Evolutionary conservation across 2,797 vertebrate genomes (phyloP).

Genomic region (Mionectes olivaceus): DNA sequence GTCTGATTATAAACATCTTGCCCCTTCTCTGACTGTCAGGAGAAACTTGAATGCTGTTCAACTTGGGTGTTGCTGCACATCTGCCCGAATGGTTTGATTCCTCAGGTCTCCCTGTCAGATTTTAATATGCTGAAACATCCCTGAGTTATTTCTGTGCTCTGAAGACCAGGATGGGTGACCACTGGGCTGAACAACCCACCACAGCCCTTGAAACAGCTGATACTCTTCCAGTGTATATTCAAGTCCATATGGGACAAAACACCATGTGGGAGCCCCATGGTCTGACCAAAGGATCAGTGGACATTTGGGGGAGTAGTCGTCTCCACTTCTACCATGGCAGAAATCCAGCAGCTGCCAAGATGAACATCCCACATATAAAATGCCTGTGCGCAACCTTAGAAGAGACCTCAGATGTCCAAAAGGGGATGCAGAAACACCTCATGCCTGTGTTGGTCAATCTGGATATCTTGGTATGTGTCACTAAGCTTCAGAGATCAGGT

Average conservation of each 20-base stretch:
- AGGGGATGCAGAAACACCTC: neutral
- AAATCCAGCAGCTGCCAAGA: neutral
- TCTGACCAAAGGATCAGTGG: neutral
- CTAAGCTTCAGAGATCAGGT: neutral
- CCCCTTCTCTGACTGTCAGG: neutral
- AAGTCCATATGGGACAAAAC: neutral
- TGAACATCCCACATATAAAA: neutral
- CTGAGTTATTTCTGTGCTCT: neutral
- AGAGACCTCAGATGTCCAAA: neutral
- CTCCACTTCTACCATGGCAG: neutral
- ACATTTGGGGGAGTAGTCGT: neutral
- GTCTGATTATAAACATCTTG: neutral
- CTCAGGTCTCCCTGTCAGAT: neutral
- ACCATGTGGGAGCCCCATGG: neutral
- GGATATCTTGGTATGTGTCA: neutral
- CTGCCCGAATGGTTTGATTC: neutral
- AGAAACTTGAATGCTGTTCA: neutral
- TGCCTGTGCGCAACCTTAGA: neutral
- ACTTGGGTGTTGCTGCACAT: neutral
- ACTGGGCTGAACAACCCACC: neutral
- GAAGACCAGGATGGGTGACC: neutral
- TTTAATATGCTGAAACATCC: neutral
- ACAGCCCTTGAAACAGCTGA: neutral
- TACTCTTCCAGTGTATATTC: neutral
- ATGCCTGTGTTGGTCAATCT: neutral